Conservation (phyloP, 2,113 vertebrate species). For the Lophura nycthemera region DNA sequence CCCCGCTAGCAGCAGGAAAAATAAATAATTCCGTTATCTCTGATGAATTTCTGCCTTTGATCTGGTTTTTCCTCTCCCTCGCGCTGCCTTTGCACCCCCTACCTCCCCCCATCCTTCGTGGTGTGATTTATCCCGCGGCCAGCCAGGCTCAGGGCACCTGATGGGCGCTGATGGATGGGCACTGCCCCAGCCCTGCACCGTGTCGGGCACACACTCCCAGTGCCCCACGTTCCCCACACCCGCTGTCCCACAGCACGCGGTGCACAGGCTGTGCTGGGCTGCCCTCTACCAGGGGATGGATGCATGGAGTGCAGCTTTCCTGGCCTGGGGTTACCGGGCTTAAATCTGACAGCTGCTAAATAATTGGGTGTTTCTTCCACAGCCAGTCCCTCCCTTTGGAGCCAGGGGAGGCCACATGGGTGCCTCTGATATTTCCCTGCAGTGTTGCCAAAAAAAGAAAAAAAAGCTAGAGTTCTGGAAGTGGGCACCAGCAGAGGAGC, state of each 20-base stretch:
- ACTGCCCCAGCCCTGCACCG: background rate
- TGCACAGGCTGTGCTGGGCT: fast-evolving
- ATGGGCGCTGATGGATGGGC: slow-evolving; percentile 79
- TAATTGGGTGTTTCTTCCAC: slow-evolving; percentile 51
- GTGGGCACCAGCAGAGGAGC: background rate
- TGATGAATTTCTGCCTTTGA: slow-evolving; percentile 86
- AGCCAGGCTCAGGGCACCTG: slow-evolving; percentile 39
- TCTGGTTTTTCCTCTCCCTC: slow-evolving; percentile 71
- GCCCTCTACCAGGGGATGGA: background rate
- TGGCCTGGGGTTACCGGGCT: slow-evolving; percentile 3
- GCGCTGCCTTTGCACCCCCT: slow-evolving; percentile 24
- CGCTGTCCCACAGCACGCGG: no score
- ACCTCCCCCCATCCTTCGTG: slow-evolving; percentile 21
- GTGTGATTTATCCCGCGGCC: slow-evolving; percentile 76
- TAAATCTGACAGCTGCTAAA: slow-evolving; percentile 56
- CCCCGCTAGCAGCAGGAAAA: slow-evolving; percentile 79
- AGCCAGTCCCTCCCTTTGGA: background rate
- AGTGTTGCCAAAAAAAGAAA: background rate
- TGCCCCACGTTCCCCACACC: background rate
- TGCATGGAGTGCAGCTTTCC: background rate
- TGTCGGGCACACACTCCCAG: slow-evolving; percentile 22
- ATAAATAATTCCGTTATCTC: slow-evolving; percentile 86
- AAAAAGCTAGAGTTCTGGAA: background rate
- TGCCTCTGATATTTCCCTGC: slow-evolving; percentile 57
- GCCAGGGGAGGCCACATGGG: slow-evolving; percentile 1